Conservation (phyloP, 2,113 vertebrate genomes). For the Perccottus glenii region DNA sequence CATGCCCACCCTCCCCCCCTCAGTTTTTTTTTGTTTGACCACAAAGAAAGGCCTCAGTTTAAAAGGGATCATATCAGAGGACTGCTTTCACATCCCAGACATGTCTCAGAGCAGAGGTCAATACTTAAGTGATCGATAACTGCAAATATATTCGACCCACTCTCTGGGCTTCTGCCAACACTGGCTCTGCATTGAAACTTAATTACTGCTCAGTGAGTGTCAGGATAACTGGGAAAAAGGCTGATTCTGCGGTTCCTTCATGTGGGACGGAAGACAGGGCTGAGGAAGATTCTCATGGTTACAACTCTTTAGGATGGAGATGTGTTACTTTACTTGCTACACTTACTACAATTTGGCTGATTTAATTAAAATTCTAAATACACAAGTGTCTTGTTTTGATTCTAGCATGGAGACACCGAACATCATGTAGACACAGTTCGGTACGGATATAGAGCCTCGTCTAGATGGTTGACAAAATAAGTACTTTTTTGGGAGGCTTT, state of each 20-base stretch:
- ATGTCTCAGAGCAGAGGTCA: constrained; percentile 57
- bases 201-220: constrained; percentile 45
- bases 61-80: constrained; percentile 67
- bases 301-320: constrained; percentile 34
- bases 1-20: background rate
- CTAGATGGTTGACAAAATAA: too few species aligned
- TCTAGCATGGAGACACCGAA: too few species aligned
- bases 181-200: constrained; percentile 46
- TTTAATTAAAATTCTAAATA: background rate
- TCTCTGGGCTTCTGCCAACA: constrained; percentile 36
- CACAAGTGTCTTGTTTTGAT: too few species aligned
- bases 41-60: constrained; percentile 45
- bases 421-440: too few species aligned
- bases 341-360: constrained; percentile 16
- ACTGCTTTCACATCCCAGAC: constrained; percentile 44
- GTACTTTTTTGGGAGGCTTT: too few species aligned
- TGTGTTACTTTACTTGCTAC: background rate
- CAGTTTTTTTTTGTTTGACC: constrained; percentile 32
- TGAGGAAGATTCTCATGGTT: constrained; percentile 53
- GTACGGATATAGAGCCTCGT: too few species aligned
- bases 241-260: constrained; percentile 34
- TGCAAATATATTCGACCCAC: constrained; percentile 68
- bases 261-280: constrained; percentile 30
- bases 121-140: constrained; percentile 67
- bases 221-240: constrained; percentile 36